These are phyloP conservation scores for Laspeyria flexula DNA, from an alignment of 2,888 invertebrate genomes.

Conservation along the genomic window DNA sequence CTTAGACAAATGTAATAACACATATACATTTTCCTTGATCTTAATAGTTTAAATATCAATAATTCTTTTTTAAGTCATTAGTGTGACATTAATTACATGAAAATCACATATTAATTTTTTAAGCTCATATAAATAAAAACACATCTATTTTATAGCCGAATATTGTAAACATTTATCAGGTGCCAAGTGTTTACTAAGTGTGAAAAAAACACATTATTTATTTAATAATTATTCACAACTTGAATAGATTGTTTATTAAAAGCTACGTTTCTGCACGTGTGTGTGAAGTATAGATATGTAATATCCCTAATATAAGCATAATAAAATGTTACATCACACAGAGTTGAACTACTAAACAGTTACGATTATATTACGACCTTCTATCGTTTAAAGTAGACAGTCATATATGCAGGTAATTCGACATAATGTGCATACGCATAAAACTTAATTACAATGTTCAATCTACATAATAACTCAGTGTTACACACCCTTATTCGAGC, in stretches of 20 bases:
- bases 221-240: background rate
- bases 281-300: too few species aligned
- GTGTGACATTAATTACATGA: conserved; percentile 26
- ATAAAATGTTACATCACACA: too few species aligned
- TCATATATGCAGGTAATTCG: background rate
- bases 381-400: background rate
- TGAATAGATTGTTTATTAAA: too few species aligned
- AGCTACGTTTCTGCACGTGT: too few species aligned
- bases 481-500: conserved; percentile 29
- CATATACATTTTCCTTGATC: conserved; percentile 44
- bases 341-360: background rate
- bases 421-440: conserved; percentile 17
- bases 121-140: background rate
- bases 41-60: conserved; percentile 36
- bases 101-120: conserved; percentile 21
- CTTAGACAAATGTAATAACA: conserved; percentile 18
- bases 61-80: conserved; percentile 33
- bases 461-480: conserved; percentile 30
- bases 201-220: background rate
- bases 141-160: background rate
- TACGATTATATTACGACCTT: conserved; percentile 1
- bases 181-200: background rate
- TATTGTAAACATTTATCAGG: too few species aligned
- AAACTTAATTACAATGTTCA: conserved; percentile 29
- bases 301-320: too few species aligned